These are phyloP conservation scores for Orthosia gothica DNA, from an alignment of 2,888 invertebrate genomes.

Conservation along the genomic window DNA sequence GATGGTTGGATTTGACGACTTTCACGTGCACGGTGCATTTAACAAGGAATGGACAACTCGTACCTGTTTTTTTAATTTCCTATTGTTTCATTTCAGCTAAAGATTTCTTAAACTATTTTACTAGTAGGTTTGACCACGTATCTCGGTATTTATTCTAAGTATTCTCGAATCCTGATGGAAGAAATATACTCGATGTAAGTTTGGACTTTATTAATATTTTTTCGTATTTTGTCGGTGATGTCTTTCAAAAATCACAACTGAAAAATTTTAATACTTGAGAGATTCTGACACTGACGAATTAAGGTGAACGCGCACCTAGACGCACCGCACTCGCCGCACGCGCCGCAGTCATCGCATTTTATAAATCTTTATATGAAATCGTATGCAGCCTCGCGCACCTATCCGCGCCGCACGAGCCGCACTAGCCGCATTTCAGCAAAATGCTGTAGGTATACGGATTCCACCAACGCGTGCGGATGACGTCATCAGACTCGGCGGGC, in stretches of 20 bases:
- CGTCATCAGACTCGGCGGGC: no score
- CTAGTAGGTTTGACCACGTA: not conserved
- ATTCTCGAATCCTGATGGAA: constrained; percentile 5
- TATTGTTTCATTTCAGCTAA: not conserved
- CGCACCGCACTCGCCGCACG: no score
- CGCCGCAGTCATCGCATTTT: no score
- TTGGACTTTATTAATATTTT: not conserved
- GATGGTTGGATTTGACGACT: constrained; percentile 20
- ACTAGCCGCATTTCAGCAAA: no score
- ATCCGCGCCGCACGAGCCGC: no score
- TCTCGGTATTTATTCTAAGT: not conserved
- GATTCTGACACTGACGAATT: no score
- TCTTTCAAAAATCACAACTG: not conserved
- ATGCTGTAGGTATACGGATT: no score
- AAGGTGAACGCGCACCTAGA: no score
- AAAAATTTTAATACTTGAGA: not conserved
- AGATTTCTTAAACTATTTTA: not conserved
- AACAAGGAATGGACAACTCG: not conserved
- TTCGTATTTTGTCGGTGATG: not conserved
- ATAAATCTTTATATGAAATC: no score
- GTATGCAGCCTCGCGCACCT: no score
- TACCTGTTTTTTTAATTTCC: not conserved
- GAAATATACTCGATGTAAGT: constrained; percentile 33
- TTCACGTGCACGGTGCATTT: constrained; percentile 4
- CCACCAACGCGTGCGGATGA: no score